Conservation (phyloP, 2,113 vertebrate species). For the Theristicus caerulescens region DNA sequence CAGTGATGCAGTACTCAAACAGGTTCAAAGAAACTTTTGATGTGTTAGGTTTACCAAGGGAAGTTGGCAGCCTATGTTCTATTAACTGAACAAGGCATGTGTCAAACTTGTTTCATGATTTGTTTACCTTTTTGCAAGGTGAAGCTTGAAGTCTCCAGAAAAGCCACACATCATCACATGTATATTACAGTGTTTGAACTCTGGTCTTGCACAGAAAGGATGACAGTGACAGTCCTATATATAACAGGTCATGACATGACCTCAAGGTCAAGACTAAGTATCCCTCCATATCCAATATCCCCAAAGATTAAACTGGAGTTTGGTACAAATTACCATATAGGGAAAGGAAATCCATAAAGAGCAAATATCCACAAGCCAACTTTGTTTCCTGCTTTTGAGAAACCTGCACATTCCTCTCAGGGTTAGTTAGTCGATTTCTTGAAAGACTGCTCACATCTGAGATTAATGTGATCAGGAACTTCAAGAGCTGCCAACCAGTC, state of each 20-base stretch:
- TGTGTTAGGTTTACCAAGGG: accelerated
- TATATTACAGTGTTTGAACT: background rate
- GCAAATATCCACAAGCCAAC: background rate
- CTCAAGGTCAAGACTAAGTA: background rate
- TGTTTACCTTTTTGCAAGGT: background rate
- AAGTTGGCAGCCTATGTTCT: background rate
- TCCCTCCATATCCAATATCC: background rate
- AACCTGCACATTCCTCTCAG: background rate
- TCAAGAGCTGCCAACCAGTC: background rate
- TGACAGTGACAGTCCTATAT: background rate
- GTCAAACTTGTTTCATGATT: background rate
- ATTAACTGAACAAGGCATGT: background rate
- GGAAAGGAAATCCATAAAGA: background rate
- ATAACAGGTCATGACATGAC: accelerated
- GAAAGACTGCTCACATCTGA: background rate
- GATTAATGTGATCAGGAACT: background rate
- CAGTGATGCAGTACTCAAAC: background rate
- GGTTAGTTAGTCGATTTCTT: background rate
- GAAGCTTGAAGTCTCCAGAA: background rate
- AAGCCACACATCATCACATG: background rate
- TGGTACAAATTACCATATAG: background rate
- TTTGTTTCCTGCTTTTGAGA: background rate
- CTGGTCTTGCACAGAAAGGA: background rate
- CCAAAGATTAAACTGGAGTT: background rate
- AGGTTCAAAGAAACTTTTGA: background rate